Base-by-base conservation (phyloP, 2,797 vertebrate genomes). In the Taenioides sp. region DNA sequence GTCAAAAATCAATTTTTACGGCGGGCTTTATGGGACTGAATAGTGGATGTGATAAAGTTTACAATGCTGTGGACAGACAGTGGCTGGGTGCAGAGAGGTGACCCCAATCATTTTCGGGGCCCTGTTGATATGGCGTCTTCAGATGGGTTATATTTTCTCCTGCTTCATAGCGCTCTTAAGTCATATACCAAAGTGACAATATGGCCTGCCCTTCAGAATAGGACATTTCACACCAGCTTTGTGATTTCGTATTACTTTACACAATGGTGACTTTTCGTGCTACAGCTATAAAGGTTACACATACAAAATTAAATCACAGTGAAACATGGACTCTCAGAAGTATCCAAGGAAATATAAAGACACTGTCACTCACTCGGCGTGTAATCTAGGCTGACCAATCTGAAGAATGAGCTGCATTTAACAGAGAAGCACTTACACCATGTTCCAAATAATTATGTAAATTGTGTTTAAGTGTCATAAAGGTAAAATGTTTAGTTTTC, bases 1-100 rank as follows among this genome's bases (percentile, higher is more conserved):
- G 72, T 77, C 74, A 73, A 76, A 70, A 80, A 88, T 84, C 71
- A 18, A 81, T 89, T 70, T 86, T 87, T 79, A 86, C 82, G 84
- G 74, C 82, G 58, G 68, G 27, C 75, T 89, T 89, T 78, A 91
- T 80, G 79, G 63, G 82, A 84, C 14, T 43, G 55, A 43, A 58
- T 74, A 62, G 76, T 73, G 59, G 73, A 68, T 67, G 81, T 73
- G 75, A 81, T 84, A 65, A 90, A 79, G 78, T 85, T 90, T 79
- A 85, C 73, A 72, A 71, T 79, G 57, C 16, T 17, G 20, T 71
- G 55, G 55, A 71, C 69, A 76, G 77, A 80, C 80, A 73, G 71
- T 52, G 23, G 60, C 74, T 52, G 71, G 37, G 23, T 75, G 69
- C 54, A n/a, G 57, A 73, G 49, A 72, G 43, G 23, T 77, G 76